Base-by-base conservation (phyloP, 2,888 invertebrate species). In the Acrobasis repandana region DNA sequence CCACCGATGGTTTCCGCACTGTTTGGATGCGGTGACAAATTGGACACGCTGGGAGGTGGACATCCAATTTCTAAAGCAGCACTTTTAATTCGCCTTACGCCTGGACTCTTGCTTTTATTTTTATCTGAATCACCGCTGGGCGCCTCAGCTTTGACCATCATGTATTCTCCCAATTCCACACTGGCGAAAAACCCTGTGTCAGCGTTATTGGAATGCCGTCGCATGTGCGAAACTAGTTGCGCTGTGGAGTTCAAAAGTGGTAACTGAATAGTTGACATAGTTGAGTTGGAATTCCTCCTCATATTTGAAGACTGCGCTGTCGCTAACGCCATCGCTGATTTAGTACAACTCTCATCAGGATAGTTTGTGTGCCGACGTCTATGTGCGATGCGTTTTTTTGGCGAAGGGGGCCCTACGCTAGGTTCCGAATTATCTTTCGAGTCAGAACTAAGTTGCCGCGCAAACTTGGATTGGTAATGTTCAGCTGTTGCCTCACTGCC, bases 21-120 rank as follows among this genome's bases (percentile, higher is more conserved):
- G 75, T 96, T 96, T 0, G 96, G 96, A 85, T 96, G 96, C 16
- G 96, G 94, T n/a, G 95, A 95, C 73, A 96, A 89, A 79, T 96
- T 95, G 64, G 94, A 94, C 20, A 94, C 94, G 64, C 94, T 94
- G 0, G 95, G 94, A 47, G 95, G 95, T 11, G 94, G 94, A 71
- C 95, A 95, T 18, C 94, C 94, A 54, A 95, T 95, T 81, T 95
- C 95, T 69, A 96, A 80, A 0, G 95, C 95, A 1, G 95, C 93
- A 70, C 95, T 95, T 73, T 95, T 94, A 58, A 95, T 95, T 52
- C 95, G 88, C 52, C 95, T 87, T 3, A 95, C 95, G 10, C 94
- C 94, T 9, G 93, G 84, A 74, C 92, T 93, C 67, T 95, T 93
- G 0, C 94, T 94, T 70, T 94, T 94, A 56, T 67, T 80, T 67